A percentile compares a stretch with the other conserved stretches of the same genome.
These are phyloP conservation scores for Siphlonurus alternatus DNA, from an alignment of 2,888 invertebrate species.

Conservation along the genomic window DNA sequence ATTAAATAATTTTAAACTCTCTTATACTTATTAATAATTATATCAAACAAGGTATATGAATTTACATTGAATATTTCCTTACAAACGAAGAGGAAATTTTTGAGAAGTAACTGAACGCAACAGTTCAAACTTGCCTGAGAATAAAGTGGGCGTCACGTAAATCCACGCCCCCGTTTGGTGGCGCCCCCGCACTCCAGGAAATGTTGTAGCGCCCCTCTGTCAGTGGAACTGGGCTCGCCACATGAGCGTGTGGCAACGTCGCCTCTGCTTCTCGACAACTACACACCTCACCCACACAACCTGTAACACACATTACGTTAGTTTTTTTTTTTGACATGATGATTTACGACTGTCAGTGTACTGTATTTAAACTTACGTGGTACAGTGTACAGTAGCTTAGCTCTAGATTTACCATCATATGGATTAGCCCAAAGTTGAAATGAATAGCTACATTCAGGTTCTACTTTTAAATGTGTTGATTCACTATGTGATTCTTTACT, in stretches of 20 bases:
- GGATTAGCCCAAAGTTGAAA: conserved; percentile 10
- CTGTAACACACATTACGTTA: conserved; percentile 3
- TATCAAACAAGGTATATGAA: no score
- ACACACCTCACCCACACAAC: conserved; percentile 8
- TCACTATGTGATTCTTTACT: not conserved
- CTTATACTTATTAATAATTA: no score
- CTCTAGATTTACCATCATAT: conserved; percentile 7
- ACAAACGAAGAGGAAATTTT: no score
- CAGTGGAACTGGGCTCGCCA: not conserved
- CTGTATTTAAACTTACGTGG: conserved; percentile 9
- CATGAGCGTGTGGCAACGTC: not conserved
- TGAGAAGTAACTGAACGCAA: no score
- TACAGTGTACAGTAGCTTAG: conserved; percentile 8
- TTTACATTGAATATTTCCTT: no score
- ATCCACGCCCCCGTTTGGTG: not conserved
- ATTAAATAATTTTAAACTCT: no score
- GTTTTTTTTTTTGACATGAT: not conserved
- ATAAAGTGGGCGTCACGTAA: not conserved
- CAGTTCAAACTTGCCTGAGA: not conserved
- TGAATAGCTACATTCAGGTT: conserved; percentile 9
- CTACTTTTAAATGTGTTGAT: not conserved
- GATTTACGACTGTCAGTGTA: not conserved
- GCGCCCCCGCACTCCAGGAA: conserved; percentile 6
- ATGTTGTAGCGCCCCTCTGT: conserved; percentile 5
- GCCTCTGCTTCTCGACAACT: conserved; percentile 5